phyloP scores from a whole-genome alignment of 2,113 vertebrate genomes.

The Mustela lutreola region DNA sequence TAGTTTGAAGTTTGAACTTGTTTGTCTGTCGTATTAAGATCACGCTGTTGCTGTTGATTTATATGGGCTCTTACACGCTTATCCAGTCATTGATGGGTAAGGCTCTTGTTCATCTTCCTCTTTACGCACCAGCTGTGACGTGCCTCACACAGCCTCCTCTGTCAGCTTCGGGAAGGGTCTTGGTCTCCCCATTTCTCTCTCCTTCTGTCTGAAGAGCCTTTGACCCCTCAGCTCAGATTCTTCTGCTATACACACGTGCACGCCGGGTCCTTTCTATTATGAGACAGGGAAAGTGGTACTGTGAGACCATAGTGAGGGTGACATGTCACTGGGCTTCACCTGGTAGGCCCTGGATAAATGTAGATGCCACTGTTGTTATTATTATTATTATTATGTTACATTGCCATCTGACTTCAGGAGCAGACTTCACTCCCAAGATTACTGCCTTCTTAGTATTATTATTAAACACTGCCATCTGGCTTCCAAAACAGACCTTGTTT shows the following conservation, averaged over 20 bases:
- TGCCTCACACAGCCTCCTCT: background rate
- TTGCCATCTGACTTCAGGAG: background rate
- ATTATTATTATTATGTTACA: no score
- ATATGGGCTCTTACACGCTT: background rate
- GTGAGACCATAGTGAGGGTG: background rate
- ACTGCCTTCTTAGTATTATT: background rate
- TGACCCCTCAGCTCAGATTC: background rate
- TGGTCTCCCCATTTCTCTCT: background rate
- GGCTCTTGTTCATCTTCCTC: background rate
- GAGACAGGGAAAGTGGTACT: background rate
- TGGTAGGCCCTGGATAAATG: background rate
- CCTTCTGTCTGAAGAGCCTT: background rate
- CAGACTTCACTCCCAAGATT: background rate
- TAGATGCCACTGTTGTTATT: background rate
- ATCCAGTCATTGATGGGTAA: background rate
- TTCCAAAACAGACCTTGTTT: conserved; percentile 9
- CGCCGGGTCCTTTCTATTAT: background rate
- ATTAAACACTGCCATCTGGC: background rate
- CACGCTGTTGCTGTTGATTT: background rate
- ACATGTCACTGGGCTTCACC: background rate
- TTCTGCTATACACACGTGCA: background rate
- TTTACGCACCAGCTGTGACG: background rate
- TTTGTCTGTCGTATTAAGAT: background rate
- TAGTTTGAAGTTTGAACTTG: background rate
- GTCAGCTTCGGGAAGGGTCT: background rate